A percentile compares a stretch with the other conserved stretches of the same genome.
These are phyloP conservation scores for Lates japonicus DNA, from an alignment of 2,797 vertebrate genomes.

Conservation along the genomic window DNA sequence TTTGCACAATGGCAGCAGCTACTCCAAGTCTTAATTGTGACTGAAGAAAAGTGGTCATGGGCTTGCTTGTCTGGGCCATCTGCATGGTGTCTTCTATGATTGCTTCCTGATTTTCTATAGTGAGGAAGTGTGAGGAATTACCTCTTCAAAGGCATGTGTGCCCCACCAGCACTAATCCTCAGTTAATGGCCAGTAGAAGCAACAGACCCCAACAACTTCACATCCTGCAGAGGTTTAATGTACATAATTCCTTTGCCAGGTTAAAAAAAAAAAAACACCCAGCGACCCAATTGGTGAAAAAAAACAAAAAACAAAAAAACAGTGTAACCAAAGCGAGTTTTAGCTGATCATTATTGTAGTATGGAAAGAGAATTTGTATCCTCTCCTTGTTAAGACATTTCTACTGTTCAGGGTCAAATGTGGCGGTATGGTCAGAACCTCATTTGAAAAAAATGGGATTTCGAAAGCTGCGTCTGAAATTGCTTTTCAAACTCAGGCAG, in stretches of 20 bases:
- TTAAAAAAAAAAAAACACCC: conserved; percentile 27
- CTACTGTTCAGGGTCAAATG: neutral
- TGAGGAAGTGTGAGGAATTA: conserved; percentile 80
- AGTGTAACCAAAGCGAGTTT: conserved; percentile 8
- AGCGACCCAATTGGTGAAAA: conserved; percentile 29
- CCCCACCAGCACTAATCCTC: conserved; percentile 84
- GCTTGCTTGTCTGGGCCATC: conserved; percentile 67
- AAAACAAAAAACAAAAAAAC: conserved; percentile 7
- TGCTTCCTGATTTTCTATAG: conserved; percentile 83
- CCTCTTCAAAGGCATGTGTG: conserved; percentile 79
- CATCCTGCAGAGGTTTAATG: conserved; percentile 72
- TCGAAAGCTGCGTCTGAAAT: neutral
- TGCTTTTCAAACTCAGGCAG: neutral
- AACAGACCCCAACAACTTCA: conserved; percentile 78
- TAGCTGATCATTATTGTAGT: neutral
- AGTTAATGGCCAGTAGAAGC: conserved; percentile 82
- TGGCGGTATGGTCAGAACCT: neutral
- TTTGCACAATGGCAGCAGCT: conserved; percentile 54
- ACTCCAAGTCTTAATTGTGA: conserved; percentile 67
- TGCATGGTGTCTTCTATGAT: conserved; percentile 75
- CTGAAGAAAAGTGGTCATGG: conserved; percentile 40
- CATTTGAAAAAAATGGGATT: neutral
- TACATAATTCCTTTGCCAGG: conserved; percentile 70
- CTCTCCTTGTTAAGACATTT: neutral
- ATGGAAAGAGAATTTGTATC: conserved; percentile 8